Evolutionary conservation across 2,113 vertebrate species (phyloP), one percentile per base, ranked within the genome.

Genomic region (Caracal caracal): DNA sequence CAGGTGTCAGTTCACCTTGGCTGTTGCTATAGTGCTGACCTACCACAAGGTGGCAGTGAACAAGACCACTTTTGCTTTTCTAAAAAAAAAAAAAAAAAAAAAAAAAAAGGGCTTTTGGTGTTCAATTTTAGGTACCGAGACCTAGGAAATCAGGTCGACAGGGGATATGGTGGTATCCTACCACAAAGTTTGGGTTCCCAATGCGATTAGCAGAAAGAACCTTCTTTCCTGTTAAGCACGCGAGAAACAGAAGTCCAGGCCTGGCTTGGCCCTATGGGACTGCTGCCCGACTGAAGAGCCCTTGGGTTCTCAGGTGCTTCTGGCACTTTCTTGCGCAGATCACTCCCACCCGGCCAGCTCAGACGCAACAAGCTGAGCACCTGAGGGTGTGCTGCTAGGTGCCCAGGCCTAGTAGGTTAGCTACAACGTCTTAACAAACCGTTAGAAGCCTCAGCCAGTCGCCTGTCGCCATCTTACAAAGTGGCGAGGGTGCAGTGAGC

Each of bases 371-470:
- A 33, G n/a, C 19, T 4, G 75, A 68, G n/a, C 5, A 49, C 33
- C 51, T 15, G 26, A 35, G 40, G 28, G 12, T 30, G 59, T 78
- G 11, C 35, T 20, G 26, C 49, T 7, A 53, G 79, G 35, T 2
- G 3, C 76, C 20, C 40, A 6, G 26, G 30, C 30, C 33, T 2
- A 6, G 1, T 17, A 11, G 26, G 49, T 71, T 15, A 5, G 24
- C 33, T 26, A 4, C 11, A 22, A 1, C 47, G 3, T 9, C 24
- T n/a, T 1, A 22, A 17, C 5, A 53, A 43, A 30, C 15, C 0
- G 0, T 11, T 2, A 24, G 59, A 53, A 53, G 33, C 40, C 35
- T 30, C 43, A 6, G 28, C 12, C 43, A 10, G 17, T 20, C 28
- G 61, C 75, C 17, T 9, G 10, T 0, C 3, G 53, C 2, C 4